Conservation (phyloP, 2,113 vertebrate genomes). For the Odocoileus virginianus region DNA sequence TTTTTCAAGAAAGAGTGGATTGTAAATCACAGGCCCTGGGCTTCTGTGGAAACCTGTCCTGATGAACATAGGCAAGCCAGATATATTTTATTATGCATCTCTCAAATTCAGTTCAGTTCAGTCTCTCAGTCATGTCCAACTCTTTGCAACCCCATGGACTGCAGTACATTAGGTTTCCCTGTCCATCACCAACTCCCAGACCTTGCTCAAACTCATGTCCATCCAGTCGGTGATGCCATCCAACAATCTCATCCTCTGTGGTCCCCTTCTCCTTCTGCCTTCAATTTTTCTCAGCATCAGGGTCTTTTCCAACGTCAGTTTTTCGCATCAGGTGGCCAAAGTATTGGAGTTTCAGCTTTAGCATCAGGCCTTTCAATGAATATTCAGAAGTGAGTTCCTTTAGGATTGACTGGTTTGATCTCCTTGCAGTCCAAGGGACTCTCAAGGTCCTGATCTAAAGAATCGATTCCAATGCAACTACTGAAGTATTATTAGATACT, state of each 20-base stretch:
- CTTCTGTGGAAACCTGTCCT: background rate
- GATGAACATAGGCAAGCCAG: background rate
- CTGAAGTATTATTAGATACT: background rate
- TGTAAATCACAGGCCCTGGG: background rate
- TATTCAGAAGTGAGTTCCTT: background rate
- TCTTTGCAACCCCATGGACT: background rate
- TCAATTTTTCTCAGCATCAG: background rate
- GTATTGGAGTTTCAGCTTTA: background rate
- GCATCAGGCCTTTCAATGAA: background rate
- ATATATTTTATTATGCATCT: background rate
- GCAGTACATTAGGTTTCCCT: background rate
- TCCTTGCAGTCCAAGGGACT: background rate
- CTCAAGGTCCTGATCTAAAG: background rate
- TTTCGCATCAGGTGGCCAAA: background rate
- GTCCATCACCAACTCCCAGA: background rate
- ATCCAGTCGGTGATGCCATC: background rate
- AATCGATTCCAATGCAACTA: background rate
- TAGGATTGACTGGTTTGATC: background rate
- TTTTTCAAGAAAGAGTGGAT: background rate
- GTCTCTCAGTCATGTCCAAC: background rate
- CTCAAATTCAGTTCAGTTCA: background rate
- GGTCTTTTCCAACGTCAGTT: background rate
- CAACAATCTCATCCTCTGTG: background rate
- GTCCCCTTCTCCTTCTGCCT: background rate
- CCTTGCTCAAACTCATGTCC: background rate